Conservation (phyloP, 2,797 vertebrate species). For the Poeciliopsis gracilis region DNA sequence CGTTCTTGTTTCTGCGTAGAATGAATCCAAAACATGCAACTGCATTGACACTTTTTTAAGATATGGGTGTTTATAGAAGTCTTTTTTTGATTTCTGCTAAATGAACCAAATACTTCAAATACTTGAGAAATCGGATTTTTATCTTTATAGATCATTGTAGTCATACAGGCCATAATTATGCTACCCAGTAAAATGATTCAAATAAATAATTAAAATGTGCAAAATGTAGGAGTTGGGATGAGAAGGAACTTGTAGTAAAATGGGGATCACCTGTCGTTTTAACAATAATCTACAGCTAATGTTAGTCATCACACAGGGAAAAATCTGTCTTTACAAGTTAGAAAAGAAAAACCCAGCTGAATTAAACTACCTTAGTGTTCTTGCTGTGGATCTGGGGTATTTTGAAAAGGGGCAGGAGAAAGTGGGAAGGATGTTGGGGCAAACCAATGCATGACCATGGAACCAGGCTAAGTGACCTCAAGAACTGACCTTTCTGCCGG, state of each 20-base stretch:
- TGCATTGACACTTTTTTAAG: background rate
- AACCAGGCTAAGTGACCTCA: conserved; percentile 46
- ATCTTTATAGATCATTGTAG: background rate
- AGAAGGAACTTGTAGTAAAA: background rate
- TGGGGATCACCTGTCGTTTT: background rate
- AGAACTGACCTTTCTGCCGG: conserved; percentile 99
- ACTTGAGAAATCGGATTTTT: background rate
- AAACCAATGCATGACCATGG: conserved; percentile 61
- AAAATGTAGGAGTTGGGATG: background rate
- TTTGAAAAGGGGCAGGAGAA: conserved; percentile 10
- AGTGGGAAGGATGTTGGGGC: conserved; percentile 19
- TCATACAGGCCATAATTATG: background rate
- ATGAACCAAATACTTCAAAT: background rate
- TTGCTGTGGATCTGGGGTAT: conserved; percentile 19
- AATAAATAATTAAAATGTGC: background rate
- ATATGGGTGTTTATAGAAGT: background rate
- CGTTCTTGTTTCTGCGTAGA: background rate
- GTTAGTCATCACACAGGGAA: background rate
- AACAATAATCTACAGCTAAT: background rate
- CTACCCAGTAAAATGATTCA: background rate
- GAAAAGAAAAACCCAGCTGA: background rate
- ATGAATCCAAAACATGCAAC: background rate
- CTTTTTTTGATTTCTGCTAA: background rate
- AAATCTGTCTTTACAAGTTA: background rate
- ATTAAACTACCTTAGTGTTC: conserved; percentile 51